Percentiles rank a stretch among this genome's conserved stretches.
Conservation (phyloP, 1,140 invertebrate genomes). For the Drosophila simulans region DNA sequence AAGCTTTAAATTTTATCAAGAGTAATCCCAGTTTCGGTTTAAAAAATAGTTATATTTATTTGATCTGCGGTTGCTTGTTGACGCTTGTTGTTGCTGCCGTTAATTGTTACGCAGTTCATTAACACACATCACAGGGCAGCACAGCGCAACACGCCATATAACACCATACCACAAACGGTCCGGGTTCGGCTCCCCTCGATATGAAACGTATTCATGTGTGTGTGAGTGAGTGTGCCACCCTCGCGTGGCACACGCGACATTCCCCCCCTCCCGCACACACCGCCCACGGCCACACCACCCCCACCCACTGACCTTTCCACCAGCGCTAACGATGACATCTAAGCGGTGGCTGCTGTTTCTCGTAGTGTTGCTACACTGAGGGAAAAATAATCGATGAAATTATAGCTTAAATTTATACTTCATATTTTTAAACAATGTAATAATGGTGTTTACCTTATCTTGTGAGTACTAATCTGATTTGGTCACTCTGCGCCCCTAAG, state of each 20-base stretch:
- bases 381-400: not conserved
- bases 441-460: too few species aligned
- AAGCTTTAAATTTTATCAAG: not conserved
- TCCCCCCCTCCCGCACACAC: constrained; percentile 21
- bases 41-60: constrained; percentile 3
- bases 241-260: constrained; percentile 79
- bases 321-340: constrained; percentile 78
- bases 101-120: constrained; percentile 81
- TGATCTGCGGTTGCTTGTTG: constrained; percentile 29
- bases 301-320: constrained; percentile 23
- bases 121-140: constrained; percentile 63
- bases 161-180: constrained; percentile 32
- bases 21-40: not conserved
- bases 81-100: constrained; percentile 56
- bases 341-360: constrained; percentile 60
- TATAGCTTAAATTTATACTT: too few species aligned
- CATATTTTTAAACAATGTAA: too few species aligned
- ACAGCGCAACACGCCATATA: constrained; percentile 38
- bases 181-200: constrained; percentile 9
- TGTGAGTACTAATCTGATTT: too few species aligned
- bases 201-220: not conserved
- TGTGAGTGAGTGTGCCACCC: constrained; percentile 54
- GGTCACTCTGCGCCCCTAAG: too few species aligned
- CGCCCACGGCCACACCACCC: constrained; percentile 13
- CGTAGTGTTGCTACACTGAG: constrained; percentile 7